These are phyloP conservation scores for Lepus oiostolus DNA, from an alignment of 2,797 vertebrate genomes.

Conservation along the genomic window DNA sequence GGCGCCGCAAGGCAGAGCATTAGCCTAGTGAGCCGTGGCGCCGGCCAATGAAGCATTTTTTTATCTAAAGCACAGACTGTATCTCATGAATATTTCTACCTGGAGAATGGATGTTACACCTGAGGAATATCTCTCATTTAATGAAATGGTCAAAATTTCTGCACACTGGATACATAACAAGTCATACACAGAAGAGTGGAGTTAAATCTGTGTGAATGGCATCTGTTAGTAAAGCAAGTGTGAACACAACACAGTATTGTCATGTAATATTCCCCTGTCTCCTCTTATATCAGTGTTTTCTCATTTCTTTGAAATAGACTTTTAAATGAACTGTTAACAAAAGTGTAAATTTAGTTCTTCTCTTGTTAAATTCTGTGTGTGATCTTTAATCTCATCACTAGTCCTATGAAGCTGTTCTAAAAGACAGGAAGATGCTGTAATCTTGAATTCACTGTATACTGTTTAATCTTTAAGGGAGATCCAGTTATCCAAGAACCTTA, in stretches of 20 bases:
- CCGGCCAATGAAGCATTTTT: slow-evolving; percentile 8
- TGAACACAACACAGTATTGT: background rate
- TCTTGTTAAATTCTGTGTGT: slow-evolving; percentile 30
- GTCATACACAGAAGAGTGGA: background rate
- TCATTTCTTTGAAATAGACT: slow-evolving; percentile 58
- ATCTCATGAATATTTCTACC: background rate
- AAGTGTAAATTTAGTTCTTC: slow-evolving; percentile 67
- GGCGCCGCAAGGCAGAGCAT: too few species aligned
- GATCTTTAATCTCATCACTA: slow-evolving; percentile 65
- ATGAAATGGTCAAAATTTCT: background rate
- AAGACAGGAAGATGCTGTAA: slow-evolving; percentile 25
- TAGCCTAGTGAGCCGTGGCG: too few species aligned
- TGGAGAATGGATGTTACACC: background rate
- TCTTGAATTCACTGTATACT: slow-evolving; percentile 55
- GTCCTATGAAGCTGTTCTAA: slow-evolving; percentile 39
- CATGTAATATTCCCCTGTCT: background rate
- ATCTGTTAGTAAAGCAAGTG: background rate
- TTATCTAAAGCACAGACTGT: background rate
- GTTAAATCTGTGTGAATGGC: background rate
- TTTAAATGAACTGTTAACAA: slow-evolving; percentile 62
- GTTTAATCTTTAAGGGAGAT: slow-evolving; percentile 46
- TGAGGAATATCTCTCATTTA: background rate
- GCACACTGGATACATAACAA: slow-evolving; percentile 2
- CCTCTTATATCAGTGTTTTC: background rate
- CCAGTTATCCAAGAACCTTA: slow-evolving; percentile 53